These are phyloP conservation scores for Calcarius lapponicus DNA, from an alignment of 2,797 vertebrate genomes.

Conservation along the genomic window DNA sequence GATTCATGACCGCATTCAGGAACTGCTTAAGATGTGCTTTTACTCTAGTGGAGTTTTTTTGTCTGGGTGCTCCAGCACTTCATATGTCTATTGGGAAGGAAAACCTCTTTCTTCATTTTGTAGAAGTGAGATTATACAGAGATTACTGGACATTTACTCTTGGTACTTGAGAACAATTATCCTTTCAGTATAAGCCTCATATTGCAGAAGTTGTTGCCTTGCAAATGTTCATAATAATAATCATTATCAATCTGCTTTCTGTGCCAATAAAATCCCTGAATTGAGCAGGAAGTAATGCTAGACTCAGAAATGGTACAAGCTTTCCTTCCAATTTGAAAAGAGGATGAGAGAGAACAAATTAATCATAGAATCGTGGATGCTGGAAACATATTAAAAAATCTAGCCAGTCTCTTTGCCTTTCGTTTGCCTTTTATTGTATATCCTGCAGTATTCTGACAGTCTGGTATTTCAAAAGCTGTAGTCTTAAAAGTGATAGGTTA, in stretches of 20 bases:
- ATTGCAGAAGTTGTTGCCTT: slow-evolving; percentile 32
- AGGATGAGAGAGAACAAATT: slow-evolving; percentile 51
- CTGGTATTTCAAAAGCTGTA: slow-evolving; percentile 58
- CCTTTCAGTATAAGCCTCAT: slow-evolving; percentile 1
- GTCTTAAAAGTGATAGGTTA: slow-evolving; percentile 63
- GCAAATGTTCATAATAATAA: slow-evolving; percentile 36
- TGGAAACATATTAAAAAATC: slow-evolving; percentile 56
- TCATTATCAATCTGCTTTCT: slow-evolving; percentile 49
- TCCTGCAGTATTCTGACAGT: slow-evolving; percentile 47
- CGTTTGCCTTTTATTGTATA: slow-evolving; percentile 1
- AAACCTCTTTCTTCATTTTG: neutral
- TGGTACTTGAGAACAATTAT: slow-evolving; percentile 2
- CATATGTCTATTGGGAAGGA: neutral
- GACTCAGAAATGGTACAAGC: slow-evolving; percentile 18
- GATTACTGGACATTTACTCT: slow-evolving; percentile 17
- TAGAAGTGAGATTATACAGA: neutral
- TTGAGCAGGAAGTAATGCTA: slow-evolving; percentile 13
- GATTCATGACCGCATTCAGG: neutral
- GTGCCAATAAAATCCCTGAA: slow-evolving; percentile 39
- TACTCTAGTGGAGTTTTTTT: neutral
- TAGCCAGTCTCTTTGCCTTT: slow-evolving; percentile 1
- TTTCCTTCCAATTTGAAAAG: slow-evolving; percentile 46
- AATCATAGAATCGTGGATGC: neutral
- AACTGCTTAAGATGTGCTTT: neutral
- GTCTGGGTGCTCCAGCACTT: neutral